phyloP scores from a whole-genome alignment of 2,797 vertebrate species.

The Cichlasoma orientale region DNA sequence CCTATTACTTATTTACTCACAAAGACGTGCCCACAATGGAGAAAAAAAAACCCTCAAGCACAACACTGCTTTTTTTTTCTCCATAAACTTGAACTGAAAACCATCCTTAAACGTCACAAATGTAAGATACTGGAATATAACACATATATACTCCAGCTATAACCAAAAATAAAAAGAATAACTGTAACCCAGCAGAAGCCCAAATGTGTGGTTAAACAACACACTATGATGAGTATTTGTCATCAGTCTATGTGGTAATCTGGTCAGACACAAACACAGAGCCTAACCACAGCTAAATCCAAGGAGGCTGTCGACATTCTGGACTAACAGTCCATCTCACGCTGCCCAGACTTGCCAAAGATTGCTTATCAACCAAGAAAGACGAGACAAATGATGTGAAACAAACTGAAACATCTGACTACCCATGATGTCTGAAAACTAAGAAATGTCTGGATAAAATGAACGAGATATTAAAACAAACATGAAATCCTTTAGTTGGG shows the following conservation, averaged over 20 bases:
- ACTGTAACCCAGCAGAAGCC: neutral
- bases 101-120: neutral
- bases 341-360: constrained; percentile 11
- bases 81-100: neutral
- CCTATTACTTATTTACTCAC: constrained; percentile 11
- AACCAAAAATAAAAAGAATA: neutral
- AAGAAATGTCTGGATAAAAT: too few species aligned
- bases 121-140: neutral
- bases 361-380: neutral
- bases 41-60: neutral
- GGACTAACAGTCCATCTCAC: neutral
- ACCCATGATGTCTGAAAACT: neutral
- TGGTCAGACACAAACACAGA: neutral
- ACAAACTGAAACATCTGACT: neutral
- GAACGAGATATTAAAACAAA: neutral
- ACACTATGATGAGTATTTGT: neutral
- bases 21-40: neutral
- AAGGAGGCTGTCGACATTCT: neutral
- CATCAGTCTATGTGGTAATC: neutral
- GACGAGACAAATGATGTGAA: neutral
- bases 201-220: neutral
- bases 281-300: neutral
- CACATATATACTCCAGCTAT: neutral
- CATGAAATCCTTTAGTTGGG: neutral
- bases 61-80: neutral